phyloP scores from a whole-genome alignment of 2,113 vertebrate genomes.

The Podocnemis expansa region DNA sequence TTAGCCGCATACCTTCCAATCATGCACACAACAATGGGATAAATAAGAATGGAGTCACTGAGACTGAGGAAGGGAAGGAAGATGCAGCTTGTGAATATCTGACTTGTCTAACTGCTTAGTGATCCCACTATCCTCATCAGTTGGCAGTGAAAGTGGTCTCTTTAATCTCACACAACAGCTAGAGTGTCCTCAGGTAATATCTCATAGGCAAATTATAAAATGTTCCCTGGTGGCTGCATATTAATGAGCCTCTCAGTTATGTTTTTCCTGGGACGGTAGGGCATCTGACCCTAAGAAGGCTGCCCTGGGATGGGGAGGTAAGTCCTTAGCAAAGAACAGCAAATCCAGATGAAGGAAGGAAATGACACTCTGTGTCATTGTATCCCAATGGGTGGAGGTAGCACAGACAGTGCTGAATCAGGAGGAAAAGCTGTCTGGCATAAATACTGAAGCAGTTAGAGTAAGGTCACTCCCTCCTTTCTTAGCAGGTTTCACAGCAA shows the following conservation, averaged over 20 bases:
- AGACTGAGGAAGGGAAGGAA: not conserved
- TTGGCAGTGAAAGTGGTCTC: not conserved
- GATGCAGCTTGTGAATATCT: not conserved
- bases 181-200: not conserved
- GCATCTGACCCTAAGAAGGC: not conserved
- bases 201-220: not conserved
- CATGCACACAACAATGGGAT: not conserved
- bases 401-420: not conserved
- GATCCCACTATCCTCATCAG: not conserved
- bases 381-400: not conserved
- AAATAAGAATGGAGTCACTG: not conserved
- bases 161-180: not conserved
- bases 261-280: not conserved
- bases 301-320: not conserved
- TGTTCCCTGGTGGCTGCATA: not conserved
- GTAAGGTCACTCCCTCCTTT: not conserved
- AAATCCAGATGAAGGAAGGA: constrained; percentile 13
- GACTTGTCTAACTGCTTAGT: not conserved
- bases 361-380: not conserved
- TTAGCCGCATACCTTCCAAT: not conserved
- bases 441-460: constrained; percentile 32
- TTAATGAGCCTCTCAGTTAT: not conserved
- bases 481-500: not conserved
- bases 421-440: not conserved
- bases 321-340: not conserved